A percentile compares a stretch with the other conserved stretches of the same genome.
Conservation (phyloP, 2,797 vertebrate genomes). For the Labroides dimidiatus region DNA sequence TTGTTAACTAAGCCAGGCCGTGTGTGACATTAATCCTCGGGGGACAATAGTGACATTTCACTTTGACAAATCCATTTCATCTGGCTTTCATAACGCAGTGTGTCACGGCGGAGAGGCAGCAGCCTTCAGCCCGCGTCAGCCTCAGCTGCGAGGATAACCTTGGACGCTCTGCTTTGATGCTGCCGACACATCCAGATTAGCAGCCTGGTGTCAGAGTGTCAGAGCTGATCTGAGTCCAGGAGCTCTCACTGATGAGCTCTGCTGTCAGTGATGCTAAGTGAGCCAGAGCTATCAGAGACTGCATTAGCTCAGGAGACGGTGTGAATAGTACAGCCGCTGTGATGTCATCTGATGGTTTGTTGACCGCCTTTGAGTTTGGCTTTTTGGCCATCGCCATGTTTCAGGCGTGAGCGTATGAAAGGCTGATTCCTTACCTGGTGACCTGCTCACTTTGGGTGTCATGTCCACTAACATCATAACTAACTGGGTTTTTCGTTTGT, state of each 20-base stretch:
- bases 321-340: too few species aligned
- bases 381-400: too few species aligned
- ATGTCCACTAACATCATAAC: too few species aligned
- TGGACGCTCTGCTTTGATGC: slow-evolving; percentile 49
- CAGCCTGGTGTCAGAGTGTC: slow-evolving; percentile 60
- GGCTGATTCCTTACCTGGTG: too few species aligned
- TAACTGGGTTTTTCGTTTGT: too few species aligned
- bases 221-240: slow-evolving; percentile 51
- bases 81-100: slow-evolving; percentile 29
- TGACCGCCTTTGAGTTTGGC: too few species aligned
- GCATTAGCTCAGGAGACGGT: background rate
- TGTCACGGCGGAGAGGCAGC: slow-evolving; percentile 32
- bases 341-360: too few species aligned
- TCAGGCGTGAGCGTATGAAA: too few species aligned
- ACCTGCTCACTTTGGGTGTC: too few species aligned
- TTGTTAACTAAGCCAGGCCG: slow-evolving; percentile 33
- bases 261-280: slow-evolving; percentile 26
- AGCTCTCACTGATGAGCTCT: slow-evolving; percentile 39
- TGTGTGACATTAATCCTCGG: slow-evolving; percentile 46
- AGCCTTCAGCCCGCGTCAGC: slow-evolving; percentile 52
- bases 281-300: slow-evolving; percentile 25
- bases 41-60: slow-evolving; percentile 51
- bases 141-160: slow-evolving; percentile 53
- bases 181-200: slow-evolving; percentile 53
- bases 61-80: slow-evolving; percentile 63